Evolutionary conservation across 1,140 invertebrate species (phyloP).

Genomic region (Venturia canescens): DNA sequence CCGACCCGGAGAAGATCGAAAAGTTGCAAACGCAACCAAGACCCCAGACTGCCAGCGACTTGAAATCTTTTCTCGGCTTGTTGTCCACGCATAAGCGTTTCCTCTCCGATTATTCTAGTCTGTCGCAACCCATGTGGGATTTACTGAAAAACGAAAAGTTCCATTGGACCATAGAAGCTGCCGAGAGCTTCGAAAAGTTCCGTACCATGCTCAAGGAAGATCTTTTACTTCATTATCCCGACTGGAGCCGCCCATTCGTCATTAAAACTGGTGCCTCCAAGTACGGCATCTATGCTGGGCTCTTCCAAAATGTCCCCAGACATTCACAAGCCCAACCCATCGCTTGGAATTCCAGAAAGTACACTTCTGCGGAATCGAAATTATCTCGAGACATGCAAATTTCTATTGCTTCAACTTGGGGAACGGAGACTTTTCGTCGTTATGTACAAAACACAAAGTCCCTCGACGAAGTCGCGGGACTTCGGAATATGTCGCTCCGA

Average conservation of each 20-base stretch:
- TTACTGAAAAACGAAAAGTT: not conserved
- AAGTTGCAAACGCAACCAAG: not conserved
- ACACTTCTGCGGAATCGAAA: not conserved
- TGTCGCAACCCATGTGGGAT: not conserved
- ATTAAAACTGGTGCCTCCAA: not conserved
- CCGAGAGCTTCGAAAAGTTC: not conserved
- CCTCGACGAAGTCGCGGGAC: not conserved
- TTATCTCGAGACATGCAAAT: not conserved
- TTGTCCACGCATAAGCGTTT: not conserved
- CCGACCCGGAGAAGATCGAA: not conserved
- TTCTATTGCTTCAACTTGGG: not conserved
- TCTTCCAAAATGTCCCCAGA: not conserved
- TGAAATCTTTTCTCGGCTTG: not conserved
- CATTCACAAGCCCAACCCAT: not conserved
- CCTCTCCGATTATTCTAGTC: not conserved
- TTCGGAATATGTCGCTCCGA: not conserved
- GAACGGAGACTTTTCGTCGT: not conserved
- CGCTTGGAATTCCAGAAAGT: not conserved
- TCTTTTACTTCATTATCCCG: constrained; percentile 2
- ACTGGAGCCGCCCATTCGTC: not conserved
- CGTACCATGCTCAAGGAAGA: not conserved
- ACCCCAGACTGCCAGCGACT: not conserved
- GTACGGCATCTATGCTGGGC: not conserved
- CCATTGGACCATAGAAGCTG: not conserved
- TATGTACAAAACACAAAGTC: not conserved